A percentile compares a stretch with the other conserved stretches of the same genome.
Conservation (phyloP, 2,888 invertebrate species). For the Cosmopolites sordidus region DNA sequence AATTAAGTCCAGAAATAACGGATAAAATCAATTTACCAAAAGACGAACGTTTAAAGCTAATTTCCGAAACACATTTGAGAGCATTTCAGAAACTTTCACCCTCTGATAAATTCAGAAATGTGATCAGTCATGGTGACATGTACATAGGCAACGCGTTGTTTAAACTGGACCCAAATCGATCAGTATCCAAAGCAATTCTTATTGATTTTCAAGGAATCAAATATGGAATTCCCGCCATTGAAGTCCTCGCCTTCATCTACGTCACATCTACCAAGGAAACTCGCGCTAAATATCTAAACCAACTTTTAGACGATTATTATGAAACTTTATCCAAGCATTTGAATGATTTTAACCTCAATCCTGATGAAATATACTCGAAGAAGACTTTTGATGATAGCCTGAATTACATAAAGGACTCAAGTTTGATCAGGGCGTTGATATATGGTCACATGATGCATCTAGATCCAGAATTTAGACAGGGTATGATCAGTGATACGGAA, state of each 20-base stretch:
- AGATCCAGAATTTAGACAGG: constrained; percentile 15
- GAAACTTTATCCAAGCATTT: background rate
- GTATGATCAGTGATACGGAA: constrained; percentile 9
- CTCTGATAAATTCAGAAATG: constrained; percentile 45
- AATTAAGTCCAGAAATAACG: constrained; percentile 7
- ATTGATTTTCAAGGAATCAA: background rate
- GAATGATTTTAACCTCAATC: background rate
- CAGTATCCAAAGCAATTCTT: background rate
- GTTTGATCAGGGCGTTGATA: background rate
- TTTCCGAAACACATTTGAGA: background rate
- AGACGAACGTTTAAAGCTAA: background rate
- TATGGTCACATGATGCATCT: constrained; percentile 8
- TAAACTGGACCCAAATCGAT: constrained; percentile 19
- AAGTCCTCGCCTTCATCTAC: background rate
- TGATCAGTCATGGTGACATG: constrained; percentile 41
- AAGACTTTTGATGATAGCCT: constrained; percentile 2
- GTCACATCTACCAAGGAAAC: background rate
- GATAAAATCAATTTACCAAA: background rate
- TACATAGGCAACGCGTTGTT: constrained; percentile 40
- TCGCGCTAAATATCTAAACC: background rate
- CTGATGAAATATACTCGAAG: background rate
- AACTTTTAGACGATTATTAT: background rate
- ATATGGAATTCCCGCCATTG: background rate
- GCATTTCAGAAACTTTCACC: constrained; percentile 28
- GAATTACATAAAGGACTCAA: background rate